Evolutionary conservation across 2,797 vertebrate genomes (phyloP).

Genomic region (Taenioides sp.): DNA sequence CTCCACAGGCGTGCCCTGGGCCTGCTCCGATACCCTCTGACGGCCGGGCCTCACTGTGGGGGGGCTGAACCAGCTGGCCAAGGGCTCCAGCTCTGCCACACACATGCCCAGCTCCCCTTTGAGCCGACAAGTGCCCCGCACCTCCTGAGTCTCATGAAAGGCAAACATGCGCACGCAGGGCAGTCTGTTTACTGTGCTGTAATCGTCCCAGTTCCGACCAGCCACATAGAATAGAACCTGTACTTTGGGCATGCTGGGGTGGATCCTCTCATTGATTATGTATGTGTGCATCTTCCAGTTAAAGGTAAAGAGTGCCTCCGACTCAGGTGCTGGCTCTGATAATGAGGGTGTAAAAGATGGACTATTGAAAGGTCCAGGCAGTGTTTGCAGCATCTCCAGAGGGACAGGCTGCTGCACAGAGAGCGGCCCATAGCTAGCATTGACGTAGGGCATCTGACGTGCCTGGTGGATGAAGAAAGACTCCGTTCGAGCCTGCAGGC

Average conservation of each 20-base stretch:
- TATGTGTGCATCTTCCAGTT: conserved; percentile 85
- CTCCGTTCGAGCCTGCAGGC: conserved; percentile 86
- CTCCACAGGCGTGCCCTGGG: conserved; percentile 82
- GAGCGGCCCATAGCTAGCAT: conserved; percentile 89
- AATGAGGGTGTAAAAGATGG: conserved; percentile 48
- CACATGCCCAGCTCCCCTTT: conserved; percentile 83
- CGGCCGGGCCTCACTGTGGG: conserved; percentile 80
- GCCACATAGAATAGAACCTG: conserved; percentile 83
- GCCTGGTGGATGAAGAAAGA: conserved; percentile 90
- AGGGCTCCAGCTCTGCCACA: conserved; percentile 82
- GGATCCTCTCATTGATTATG: conserved; percentile 81
- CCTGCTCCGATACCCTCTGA: conserved; percentile 75
- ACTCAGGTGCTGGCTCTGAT: conserved; percentile 49
- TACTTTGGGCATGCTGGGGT: conserved; percentile 83
- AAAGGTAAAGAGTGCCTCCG: conserved; percentile 78
- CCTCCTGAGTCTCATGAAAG: conserved; percentile 86
- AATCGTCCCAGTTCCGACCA: conserved; percentile 85
- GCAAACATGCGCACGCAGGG: conserved; percentile 84
- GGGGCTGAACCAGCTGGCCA: conserved; percentile 82
- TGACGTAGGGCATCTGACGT: conserved; percentile 80
- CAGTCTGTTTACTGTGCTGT: conserved; percentile 75
- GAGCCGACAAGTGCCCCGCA: conserved; percentile 79
- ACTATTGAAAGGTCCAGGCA: conserved; percentile 70
- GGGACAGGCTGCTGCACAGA: conserved; percentile 84
- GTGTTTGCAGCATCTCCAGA: conserved; percentile 77